Percentiles rank a stretch among this genome's conserved stretches.
These are phyloP conservation scores for Escarpia spicata DNA, from an alignment of 2,888 invertebrate genomes.

Conservation along the genomic window DNA sequence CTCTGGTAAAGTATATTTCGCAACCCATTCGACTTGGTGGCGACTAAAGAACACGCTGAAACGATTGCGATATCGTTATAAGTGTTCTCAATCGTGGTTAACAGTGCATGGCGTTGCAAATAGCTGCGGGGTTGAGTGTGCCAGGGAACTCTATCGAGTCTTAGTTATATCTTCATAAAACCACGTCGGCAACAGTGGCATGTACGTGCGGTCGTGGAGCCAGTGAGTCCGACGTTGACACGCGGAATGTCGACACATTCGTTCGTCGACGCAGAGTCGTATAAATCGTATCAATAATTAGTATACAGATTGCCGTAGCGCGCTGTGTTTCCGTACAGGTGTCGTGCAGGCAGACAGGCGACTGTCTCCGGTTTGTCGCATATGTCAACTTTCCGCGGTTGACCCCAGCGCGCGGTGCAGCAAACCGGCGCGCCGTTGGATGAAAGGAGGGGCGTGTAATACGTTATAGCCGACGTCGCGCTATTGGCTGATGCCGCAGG, in stretches of 20 bases:
- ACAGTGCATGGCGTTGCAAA: not conserved
- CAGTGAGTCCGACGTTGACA: not conserved
- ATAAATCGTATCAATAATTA: constrained; percentile 5
- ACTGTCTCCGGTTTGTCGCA: not conserved
- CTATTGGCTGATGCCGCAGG: not conserved
- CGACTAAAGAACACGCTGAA: not conserved
- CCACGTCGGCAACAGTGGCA: not conserved
- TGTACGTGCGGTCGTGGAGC: not conserved
- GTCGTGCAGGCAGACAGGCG: not conserved
- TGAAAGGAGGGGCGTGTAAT: not conserved
- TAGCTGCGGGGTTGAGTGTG: not conserved
- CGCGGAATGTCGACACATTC: not conserved
- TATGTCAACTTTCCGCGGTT: not conserved
- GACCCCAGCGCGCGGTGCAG: not conserved
- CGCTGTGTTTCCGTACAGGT: not conserved
- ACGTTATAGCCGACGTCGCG: not conserved
- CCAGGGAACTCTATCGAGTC: not conserved
- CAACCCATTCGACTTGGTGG: not conserved
- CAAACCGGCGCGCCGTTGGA: not conserved
- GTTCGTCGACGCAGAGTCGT: not conserved
- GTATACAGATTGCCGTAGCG: not conserved
- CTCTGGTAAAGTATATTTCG: not conserved
- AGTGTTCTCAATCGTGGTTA: not conserved
- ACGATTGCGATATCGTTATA: not conserved
- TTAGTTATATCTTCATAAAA: constrained; percentile 10